phyloP scores from a whole-genome alignment of 2,113 vertebrate species.

The Eurystomus gularis region DNA sequence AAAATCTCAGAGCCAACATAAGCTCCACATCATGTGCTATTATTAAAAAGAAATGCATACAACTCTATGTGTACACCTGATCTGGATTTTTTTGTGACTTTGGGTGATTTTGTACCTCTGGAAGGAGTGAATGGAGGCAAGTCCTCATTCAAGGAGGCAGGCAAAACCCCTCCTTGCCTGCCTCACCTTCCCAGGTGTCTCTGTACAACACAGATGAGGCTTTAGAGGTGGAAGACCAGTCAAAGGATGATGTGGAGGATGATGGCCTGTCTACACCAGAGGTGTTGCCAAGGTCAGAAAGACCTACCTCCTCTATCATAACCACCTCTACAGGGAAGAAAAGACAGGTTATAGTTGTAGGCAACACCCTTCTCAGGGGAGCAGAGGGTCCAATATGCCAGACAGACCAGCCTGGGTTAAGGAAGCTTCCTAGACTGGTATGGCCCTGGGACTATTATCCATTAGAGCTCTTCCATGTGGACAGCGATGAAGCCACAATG shows the following conservation, averaged over 20 bases:
- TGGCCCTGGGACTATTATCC: no score
- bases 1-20: background rate
- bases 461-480: no score
- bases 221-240: background rate
- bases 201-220: background rate
- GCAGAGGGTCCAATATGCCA: no score
- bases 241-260: background rate
- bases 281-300: background rate
- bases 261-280: background rate
- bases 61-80: background rate
- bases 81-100: background rate
- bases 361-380: background rate
- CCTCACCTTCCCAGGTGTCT: background rate
- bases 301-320: background rate
- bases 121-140: background rate
- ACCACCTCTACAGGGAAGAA: background rate
- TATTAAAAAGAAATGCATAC: background rate
- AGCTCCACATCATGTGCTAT: background rate
- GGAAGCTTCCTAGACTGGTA: background rate
- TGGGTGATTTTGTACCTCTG: background rate
- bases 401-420: background rate
- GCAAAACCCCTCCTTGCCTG: background rate
- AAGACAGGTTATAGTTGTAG: background rate
- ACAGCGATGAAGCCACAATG: background rate
- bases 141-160: fast-evolving